A percentile compares a stretch with the other conserved stretches of the same genome.
Conservation (phyloP, 2,797 vertebrate genomes). For the Myioborus miniatus region DNA sequence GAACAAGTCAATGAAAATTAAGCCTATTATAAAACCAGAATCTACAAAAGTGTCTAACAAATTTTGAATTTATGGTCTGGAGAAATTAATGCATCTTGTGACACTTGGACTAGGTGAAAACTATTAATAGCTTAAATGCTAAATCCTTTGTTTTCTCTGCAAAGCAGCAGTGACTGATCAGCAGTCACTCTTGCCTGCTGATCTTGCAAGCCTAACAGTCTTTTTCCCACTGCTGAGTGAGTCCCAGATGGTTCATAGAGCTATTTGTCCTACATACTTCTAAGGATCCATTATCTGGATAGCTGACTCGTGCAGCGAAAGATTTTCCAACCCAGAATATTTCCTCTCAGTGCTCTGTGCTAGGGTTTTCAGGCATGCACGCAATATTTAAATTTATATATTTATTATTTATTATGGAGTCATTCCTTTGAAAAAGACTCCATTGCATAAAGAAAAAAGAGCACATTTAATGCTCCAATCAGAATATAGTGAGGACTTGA, state of each 20-base stretch:
- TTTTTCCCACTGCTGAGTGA: slow-evolving; percentile 29
- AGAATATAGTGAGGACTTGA: not conserved
- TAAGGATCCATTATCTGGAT: slow-evolving; percentile 19
- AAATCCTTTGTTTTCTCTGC: slow-evolving; percentile 1
- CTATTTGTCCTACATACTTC: slow-evolving; percentile 53
- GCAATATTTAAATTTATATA: not conserved
- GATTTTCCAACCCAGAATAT: not conserved
- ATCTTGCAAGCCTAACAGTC: slow-evolving; percentile 9
- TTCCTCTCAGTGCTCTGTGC: not conserved
- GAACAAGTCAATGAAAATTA: not conserved
- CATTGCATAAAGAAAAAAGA: not conserved
- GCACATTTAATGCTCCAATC: not conserved
- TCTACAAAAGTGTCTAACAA: not conserved
- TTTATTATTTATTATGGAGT: not conserved
- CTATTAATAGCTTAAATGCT: not conserved
- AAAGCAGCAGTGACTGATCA: slow-evolving; percentile 16
- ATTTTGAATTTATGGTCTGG: not conserved
- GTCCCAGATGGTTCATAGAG: slow-evolving; percentile 47
- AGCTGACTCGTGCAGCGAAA: slow-evolving; percentile 17
- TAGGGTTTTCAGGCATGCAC: not conserved
- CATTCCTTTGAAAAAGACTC: not conserved
- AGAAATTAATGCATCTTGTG: not conserved
- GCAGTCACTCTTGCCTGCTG: not conserved
- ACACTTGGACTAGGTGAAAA: not conserved
- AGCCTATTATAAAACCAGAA: accelerated